Evolutionary conservation across 2,113 vertebrate genomes (phyloP).

Genomic region (Plestiodon gilberti): DNA sequence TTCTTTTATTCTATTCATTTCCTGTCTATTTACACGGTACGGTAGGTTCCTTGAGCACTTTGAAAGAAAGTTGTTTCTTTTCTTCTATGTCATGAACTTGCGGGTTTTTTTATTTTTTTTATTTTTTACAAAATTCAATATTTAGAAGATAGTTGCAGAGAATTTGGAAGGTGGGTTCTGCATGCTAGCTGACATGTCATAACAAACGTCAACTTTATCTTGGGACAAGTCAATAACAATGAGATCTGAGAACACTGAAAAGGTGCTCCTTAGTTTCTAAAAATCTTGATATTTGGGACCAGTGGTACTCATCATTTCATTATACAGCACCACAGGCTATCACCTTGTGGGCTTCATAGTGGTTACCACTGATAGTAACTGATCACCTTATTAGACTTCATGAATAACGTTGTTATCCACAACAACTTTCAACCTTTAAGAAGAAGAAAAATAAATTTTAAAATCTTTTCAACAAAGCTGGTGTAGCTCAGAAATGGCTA

Average conservation of each 20-base stretch:
- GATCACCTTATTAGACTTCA: not conserved
- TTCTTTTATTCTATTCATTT: not conserved
- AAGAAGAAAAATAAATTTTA: not conserved
- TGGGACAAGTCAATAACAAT: not conserved
- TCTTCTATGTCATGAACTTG: not conserved
- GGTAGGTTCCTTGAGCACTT: not conserved
- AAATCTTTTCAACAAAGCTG: too few relatives aligned
- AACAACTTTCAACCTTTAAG: not conserved
- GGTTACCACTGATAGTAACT: not conserved
- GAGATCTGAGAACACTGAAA: not conserved
- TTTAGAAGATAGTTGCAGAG: slow-evolving; percentile 16
- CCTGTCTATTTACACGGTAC: not conserved
- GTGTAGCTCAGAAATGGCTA: too few relatives aligned
- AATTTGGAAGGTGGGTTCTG: slow-evolving; percentile 8
- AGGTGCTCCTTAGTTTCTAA: not conserved
- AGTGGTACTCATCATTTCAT: not conserved
- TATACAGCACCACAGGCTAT: not conserved
- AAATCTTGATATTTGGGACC: not conserved
- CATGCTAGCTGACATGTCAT: slow-evolving; percentile 27
- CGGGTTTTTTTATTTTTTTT: not conserved
- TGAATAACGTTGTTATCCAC: not conserved
- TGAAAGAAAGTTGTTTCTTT: not conserved
- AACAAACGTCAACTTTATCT: not conserved
- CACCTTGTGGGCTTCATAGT: not conserved
- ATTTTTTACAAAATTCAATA: slow-evolving; percentile 15